Evolutionary conservation across 1,140 invertebrate species (phyloP), one percentile per base, ranked within the genome.

Genomic region (Aleiodes sp.): DNA sequence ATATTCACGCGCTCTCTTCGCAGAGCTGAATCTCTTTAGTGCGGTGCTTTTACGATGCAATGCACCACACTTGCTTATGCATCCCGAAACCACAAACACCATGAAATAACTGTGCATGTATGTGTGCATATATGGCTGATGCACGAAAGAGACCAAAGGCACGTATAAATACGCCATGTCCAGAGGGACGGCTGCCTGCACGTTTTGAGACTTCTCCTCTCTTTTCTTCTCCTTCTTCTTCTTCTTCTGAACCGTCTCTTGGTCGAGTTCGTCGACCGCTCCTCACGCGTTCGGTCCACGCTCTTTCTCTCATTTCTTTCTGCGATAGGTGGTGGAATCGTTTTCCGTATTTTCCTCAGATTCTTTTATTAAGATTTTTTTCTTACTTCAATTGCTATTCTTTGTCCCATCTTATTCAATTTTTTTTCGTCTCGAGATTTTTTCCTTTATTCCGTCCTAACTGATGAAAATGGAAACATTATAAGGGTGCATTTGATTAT

Each of bases 41-140:
- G 65, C 37, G 65, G 56, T 29, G 24, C 65, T 68, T 68, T 68
- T 68, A 68, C 65, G 56, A 68, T 57, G 43, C 63, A 65, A 56
- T 52, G n/a, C 43, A 31, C 3, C 31, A 57, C 52, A 57, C 46
- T 66, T 66, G 46, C 64, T 66, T 57, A 63, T 63, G 10, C 64
- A 59, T 35, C 41, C 28, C 2, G n/a, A 33, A 33, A 31, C n/a
- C 21, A 2, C 16, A 57, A 21, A 63, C 24, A 43, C 31, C 46
- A 52, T 24, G 16, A 16, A 8, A 24, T 24, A 16, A n/a, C n/a
- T 46, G 31, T 66, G 35, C 19, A 59, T 39, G 35, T 28, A 12
- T 60, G 26, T 67, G 39, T 43, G 56, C 12, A 59, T 35, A 67
- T 35, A 37, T 33, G 35, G 14, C 19, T 37, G 64, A 33, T 24